Percentiles rank a stretch among this genome's conserved stretches.
Evolutionary conservation across 2,888 invertebrate species (phyloP).

Genomic region (Ommatoiulus sabulosus): DNA sequence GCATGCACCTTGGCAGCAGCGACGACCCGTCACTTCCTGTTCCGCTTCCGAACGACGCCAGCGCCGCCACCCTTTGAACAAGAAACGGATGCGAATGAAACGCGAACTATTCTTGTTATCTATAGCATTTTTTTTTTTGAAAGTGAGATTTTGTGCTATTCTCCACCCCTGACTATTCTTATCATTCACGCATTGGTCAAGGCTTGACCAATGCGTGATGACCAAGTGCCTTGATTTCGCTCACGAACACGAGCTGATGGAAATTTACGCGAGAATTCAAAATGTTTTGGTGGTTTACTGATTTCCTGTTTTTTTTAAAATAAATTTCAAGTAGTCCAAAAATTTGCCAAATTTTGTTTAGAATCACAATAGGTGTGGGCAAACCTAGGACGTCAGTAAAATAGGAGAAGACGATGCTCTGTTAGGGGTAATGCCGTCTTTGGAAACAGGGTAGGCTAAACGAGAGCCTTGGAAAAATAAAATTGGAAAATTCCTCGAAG

Average conservation of each 20-base stretch:
- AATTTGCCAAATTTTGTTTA: too few relatives aligned
- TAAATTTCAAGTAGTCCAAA: too few relatives aligned
- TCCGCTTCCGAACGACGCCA: not conserved
- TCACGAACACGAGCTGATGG: not conserved
- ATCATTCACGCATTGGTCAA: too few relatives aligned
- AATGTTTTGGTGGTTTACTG: not conserved
- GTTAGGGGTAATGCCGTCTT: not conserved
- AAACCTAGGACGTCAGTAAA: not conserved
- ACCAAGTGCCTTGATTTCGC: not conserved
- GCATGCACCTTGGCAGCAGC: conserved; percentile 16
- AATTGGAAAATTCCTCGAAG: not conserved
- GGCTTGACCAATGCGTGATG: not conserved
- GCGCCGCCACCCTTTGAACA: not conserved
- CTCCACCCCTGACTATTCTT: too few relatives aligned
- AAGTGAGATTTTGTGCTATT: too few relatives aligned
- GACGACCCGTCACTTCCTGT: not conserved
- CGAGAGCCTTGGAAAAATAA: not conserved
- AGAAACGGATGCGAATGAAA: too few relatives aligned
- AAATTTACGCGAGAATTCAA: not conserved
- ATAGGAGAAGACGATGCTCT: not conserved
- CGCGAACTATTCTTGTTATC: too few relatives aligned
- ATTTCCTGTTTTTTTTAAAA: too few relatives aligned
- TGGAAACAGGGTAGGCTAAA: not conserved
- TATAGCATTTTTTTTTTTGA: too few relatives aligned
- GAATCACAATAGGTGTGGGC: not conserved